These are phyloP conservation scores for Andinoacara biseriatus DNA, from an alignment of 2,113 vertebrate genomes.

Conservation along the genomic window DNA sequence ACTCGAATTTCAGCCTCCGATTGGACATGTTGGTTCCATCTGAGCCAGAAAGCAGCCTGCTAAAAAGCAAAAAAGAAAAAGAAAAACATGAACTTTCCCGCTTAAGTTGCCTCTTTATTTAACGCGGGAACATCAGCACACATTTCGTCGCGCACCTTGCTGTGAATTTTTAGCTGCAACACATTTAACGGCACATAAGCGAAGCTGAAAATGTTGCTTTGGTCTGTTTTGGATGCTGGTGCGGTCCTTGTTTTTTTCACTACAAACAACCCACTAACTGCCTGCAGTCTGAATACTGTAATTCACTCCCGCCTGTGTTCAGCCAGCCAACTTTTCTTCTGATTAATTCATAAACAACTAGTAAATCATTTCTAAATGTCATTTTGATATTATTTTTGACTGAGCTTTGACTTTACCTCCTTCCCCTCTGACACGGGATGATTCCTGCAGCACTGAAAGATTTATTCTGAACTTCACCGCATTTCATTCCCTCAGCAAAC, in stretches of 20 bases:
- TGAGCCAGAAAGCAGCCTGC: background rate
- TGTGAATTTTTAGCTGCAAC: background rate
- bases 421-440: background rate
- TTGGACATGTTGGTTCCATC: background rate
- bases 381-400: background rate
- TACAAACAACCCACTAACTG: background rate
- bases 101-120: background rate
- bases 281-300: background rate
- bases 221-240: background rate
- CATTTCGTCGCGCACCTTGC: background rate
- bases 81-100: background rate
- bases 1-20: background rate
- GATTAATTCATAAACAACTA: background rate
- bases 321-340: background rate
- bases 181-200: background rate
- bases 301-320: background rate
- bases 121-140: background rate
- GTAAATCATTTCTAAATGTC: background rate
- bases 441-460: slow-evolving; percentile 21
- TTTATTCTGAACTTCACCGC: slow-evolving; percentile 2
- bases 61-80: background rate
- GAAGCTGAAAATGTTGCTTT: background rate
- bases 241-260: background rate
- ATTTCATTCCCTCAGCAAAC: background rate
- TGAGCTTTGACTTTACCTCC: background rate